A percentile compares a stretch with the other conserved stretches of the same genome.
These are phyloP conservation scores for Phaethornis superciliosus DNA, from an alignment of 2,113 vertebrate genomes.

Conservation along the genomic window DNA sequence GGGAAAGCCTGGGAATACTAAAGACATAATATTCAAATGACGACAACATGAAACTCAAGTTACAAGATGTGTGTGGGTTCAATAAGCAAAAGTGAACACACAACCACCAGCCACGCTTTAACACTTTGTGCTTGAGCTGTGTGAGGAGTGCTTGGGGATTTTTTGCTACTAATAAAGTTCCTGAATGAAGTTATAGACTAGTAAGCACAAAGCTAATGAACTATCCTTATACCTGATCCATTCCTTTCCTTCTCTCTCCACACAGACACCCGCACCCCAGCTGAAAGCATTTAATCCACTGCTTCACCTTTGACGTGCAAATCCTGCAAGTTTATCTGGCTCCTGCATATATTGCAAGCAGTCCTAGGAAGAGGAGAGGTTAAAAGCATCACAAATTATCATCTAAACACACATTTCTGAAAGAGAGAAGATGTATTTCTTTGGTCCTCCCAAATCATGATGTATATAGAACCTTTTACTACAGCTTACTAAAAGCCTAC, in stretches of 20 bases:
- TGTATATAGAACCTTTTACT: not conserved
- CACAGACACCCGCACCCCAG: not conserved
- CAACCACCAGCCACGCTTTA: not conserved
- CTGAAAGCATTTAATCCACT: constrained; percentile 8
- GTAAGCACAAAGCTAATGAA: not conserved
- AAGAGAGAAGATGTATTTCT: not conserved
- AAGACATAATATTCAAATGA: not conserved
- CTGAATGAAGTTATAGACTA: not conserved
- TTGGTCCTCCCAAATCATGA: not conserved
- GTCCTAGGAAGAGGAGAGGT: not conserved
- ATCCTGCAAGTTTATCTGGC: constrained; percentile 33
- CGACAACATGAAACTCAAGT: not conserved
- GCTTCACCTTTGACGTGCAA: constrained; percentile 30
- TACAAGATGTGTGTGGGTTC: not conserved
- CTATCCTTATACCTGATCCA: not conserved
- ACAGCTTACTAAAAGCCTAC: not conserved
- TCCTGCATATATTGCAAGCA: constrained; percentile 23
- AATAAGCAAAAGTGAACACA: not conserved
- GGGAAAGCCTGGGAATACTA: not conserved
- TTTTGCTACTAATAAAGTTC: not conserved
- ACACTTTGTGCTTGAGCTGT: not conserved
- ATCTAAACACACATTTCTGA: not conserved
- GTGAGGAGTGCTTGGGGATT: not conserved
- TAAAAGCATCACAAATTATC: not conserved
- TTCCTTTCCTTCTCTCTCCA: not conserved